Conservation (phyloP, 2,113 vertebrate species). For the Lates calcarifer region DNA sequence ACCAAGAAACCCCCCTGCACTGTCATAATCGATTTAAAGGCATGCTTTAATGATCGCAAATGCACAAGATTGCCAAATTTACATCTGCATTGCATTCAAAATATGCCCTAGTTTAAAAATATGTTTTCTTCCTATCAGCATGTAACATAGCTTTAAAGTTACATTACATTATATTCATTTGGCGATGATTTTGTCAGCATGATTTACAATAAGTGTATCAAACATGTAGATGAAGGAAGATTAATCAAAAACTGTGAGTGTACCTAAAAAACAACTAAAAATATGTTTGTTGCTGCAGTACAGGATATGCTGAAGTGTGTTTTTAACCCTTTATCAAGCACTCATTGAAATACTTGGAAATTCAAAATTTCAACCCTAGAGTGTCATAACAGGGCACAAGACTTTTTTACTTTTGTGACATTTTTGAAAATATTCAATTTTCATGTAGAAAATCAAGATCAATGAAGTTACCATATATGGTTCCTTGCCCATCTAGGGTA, state of each 20-base stretch:
- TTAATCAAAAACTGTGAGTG: not conserved
- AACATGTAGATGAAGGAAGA: not conserved
- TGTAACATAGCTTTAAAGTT: not conserved
- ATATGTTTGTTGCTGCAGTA: too few species aligned
- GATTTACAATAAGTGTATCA: not conserved
- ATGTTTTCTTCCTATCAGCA: not conserved
- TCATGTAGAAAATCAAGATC: too few species aligned
- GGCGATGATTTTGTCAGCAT: not conserved
- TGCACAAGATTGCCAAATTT: not conserved
- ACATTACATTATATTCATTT: not conserved
- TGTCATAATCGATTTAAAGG: not conserved
- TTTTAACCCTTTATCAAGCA: too few species aligned
- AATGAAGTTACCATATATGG: too few species aligned
- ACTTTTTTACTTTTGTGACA: too few species aligned
- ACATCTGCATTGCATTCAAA: not conserved
- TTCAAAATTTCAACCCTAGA: too few species aligned
- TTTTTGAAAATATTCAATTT: too few species aligned
- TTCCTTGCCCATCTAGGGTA: too few species aligned
- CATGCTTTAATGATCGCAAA: not conserved
- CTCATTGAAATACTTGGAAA: too few species aligned
- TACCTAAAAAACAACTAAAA: too few species aligned
- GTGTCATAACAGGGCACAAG: too few species aligned
- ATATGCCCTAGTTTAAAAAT: not conserved
- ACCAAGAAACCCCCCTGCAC: not conserved
- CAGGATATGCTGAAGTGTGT: too few species aligned